A percentile compares a stretch with the other conserved stretches of the same genome.
These are phyloP conservation scores for Mesorhabditis spiculigera DNA, from an alignment of 2,888 invertebrate species.

Conservation along the genomic window DNA sequence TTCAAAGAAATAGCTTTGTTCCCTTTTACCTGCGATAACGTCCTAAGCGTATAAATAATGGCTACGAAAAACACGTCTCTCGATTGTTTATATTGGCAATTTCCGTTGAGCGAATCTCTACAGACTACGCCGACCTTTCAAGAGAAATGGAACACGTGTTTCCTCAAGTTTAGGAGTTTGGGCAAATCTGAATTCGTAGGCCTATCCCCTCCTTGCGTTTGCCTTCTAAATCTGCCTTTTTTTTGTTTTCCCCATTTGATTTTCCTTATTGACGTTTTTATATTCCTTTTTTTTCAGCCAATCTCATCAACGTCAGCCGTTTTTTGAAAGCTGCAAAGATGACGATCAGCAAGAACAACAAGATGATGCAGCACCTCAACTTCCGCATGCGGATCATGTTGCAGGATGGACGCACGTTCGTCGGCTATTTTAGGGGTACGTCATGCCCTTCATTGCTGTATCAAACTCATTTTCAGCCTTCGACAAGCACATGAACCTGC, in stretches of 20 bases:
- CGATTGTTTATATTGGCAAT: no score
- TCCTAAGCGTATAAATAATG: no score
- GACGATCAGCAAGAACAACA: conserved; percentile 59
- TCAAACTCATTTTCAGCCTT: conserved; percentile 69
- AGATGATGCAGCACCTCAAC: conserved; percentile 74
- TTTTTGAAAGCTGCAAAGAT: no score
- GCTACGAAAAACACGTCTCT: no score
- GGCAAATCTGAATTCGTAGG: no score
- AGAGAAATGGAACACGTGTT: no score
- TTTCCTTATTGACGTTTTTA: neutral
- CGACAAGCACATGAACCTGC: conserved; percentile 99
- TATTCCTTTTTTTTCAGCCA: neutral
- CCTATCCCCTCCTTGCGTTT: neutral
- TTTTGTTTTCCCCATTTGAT: neutral
- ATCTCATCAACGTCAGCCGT: no score
- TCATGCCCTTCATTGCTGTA: neutral
- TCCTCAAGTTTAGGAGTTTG: no score
- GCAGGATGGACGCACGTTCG: conserved; percentile 94
- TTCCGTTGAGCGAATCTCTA: no score
- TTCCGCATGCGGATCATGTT: conserved; percentile 92
- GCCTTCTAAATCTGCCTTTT: neutral
- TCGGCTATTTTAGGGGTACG: conserved; percentile 86
- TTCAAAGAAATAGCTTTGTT: no score
- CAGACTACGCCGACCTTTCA: no score
- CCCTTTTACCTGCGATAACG: no score